Evolutionary conservation across 2,888 invertebrate genomes (phyloP).

Genomic region (Harpalus rufipes): DNA sequence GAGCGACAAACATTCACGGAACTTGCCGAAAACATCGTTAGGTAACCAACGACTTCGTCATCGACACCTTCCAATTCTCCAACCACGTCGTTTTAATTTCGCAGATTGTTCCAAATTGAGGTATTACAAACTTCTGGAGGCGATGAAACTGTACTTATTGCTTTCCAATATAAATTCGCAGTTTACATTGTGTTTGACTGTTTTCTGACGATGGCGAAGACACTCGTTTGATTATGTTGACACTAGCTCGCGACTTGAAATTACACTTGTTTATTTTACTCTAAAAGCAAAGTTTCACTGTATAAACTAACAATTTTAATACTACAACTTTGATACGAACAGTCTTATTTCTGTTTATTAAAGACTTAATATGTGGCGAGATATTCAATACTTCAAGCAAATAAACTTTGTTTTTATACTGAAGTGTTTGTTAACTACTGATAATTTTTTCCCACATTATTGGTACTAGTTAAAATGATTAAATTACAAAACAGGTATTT

Average conservation of each 20-base stretch:
- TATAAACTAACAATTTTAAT: conserved; percentile 36
- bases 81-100: conserved; percentile 59
- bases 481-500: too few species aligned
- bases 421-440: neutral
- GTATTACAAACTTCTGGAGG: conserved; percentile 51
- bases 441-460: too few species aligned
- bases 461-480: too few species aligned
- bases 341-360: neutral
- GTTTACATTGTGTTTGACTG: conserved; percentile 59
- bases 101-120: conserved; percentile 63
- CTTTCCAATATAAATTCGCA: conserved; percentile 59
- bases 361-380: neutral
- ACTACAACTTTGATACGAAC: neutral
- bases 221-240: conserved; percentile 61
- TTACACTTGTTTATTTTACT: conserved; percentile 52
- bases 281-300: conserved; percentile 49
- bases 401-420: neutral
- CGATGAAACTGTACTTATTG: conserved; percentile 56
- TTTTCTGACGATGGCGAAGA: conserved; percentile 48
- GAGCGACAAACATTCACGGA: conserved; percentile 10
- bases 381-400: neutral
- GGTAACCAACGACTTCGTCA: conserved; percentile 31
- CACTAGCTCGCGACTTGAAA: conserved; percentile 40
- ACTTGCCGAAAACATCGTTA: conserved; percentile 52
- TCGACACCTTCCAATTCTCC: conserved; percentile 11